A percentile compares a stretch with the other conserved stretches of the same genome.
Conservation (phyloP, 2,797 vertebrate genomes). For the Staurois parvus region DNA sequence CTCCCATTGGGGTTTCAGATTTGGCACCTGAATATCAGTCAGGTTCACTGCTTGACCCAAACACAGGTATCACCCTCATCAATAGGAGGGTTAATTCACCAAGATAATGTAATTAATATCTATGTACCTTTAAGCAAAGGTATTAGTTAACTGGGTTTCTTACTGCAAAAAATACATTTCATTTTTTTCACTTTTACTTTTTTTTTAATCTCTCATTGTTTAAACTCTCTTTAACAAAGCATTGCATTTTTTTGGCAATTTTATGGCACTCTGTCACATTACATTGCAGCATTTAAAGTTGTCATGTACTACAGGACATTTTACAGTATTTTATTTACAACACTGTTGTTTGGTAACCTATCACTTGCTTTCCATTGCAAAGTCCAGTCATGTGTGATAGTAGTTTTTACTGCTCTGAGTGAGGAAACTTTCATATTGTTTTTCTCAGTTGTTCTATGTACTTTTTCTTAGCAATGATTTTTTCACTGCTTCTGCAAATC, state of each 20-base stretch:
- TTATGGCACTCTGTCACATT: background rate
- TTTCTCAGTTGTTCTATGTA: background rate
- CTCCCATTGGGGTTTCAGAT: no score
- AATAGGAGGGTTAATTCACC: no score
- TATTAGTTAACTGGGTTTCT: no score
- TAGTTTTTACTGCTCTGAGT: background rate
- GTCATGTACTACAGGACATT: background rate
- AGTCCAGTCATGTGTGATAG: slow-evolving; percentile 7
- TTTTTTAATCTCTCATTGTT: background rate
- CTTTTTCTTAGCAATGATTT: background rate
- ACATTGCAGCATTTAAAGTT: background rate
- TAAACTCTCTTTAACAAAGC: background rate
- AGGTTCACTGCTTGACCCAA: no score
- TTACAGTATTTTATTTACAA: background rate
- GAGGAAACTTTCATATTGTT: background rate
- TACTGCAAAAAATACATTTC: background rate
- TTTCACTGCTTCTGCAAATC: background rate
- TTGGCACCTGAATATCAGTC: no score
- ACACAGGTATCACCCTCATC: no score
- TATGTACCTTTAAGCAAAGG: no score
- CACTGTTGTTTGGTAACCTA: background rate
- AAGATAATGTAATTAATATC: no score
- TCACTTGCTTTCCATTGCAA: background rate
- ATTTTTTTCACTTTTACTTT: background rate
- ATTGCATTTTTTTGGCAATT: background rate